Evolutionary conservation across 2,797 vertebrate genomes (phyloP).

Genomic region (Urosaurus nigricauda): DNA sequence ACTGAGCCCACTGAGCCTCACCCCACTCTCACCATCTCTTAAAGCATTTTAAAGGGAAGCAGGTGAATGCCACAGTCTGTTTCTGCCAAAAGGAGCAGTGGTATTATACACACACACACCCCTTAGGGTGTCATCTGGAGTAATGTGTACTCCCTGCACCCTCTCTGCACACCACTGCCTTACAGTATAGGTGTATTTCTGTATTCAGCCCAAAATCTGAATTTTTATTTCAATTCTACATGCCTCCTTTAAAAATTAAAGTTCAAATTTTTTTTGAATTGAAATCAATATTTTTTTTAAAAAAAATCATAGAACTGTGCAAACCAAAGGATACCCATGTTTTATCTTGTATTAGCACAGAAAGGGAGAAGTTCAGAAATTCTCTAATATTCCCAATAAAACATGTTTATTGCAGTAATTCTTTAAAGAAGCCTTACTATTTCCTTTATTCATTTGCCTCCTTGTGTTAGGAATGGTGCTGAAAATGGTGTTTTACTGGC

Average conservation of each 20-base stretch:
- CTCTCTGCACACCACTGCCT: no score
- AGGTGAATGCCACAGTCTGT: no score
- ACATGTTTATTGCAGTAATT: background rate
- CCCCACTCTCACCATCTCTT: no score
- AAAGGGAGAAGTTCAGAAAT: background rate
- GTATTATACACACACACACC: no score
- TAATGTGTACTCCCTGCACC: no score
- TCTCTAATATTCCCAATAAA: background rate
- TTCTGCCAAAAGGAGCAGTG: no score
- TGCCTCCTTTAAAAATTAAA: background rate
- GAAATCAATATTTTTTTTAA: background rate
- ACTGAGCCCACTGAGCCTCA: no score
- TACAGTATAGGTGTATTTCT: no score
- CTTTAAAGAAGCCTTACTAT: background rate
- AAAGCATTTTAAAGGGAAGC: no score
- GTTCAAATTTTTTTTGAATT: background rate
- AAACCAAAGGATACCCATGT: background rate
- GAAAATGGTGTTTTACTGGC: background rate
- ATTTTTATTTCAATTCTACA: no score
- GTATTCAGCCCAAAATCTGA: no score
- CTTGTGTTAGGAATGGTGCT: background rate
- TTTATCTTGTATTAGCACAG: background rate
- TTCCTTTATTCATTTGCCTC: background rate
- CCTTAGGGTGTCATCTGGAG: no score
- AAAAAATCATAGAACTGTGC: background rate